Conservation (phyloP, 2,797 vertebrate species). For the Spheniscus humboldti region DNA sequence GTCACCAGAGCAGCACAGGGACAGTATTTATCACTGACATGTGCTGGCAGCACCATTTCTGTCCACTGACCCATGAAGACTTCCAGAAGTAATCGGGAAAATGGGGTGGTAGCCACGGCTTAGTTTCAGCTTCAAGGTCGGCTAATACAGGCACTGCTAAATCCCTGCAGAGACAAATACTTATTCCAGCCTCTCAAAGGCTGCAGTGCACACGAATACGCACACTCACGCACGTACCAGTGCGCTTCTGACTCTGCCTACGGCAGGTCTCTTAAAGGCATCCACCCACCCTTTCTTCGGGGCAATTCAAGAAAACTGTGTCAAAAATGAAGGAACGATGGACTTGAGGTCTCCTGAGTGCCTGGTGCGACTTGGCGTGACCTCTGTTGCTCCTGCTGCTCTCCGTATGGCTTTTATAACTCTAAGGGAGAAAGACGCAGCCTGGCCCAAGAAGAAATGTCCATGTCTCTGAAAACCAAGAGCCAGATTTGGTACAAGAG, state of each 20-base stretch:
- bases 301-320: not conserved
- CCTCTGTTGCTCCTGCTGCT: not conserved
- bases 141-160: not conserved
- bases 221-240: fast-evolving
- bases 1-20: not conserved
- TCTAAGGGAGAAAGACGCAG: not conserved
- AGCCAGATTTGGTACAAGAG: not conserved
- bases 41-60: not conserved
- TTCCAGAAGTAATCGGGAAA: not conserved
- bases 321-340: not conserved
- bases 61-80: not conserved
- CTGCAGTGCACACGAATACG: not conserved
- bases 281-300: not conserved
- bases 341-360: not conserved
- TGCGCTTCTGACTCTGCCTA: too few relatives aligned
- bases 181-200: not conserved
- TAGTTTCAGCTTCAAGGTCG: not conserved
- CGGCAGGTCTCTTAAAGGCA: not conserved
- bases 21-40: not conserved
- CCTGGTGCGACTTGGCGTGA: not conserved
- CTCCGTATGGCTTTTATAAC: not conserved
- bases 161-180: not conserved
- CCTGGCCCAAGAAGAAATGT: not conserved
- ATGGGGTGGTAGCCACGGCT: not conserved
- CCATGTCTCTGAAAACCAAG: not conserved